Percentiles rank a stretch among this genome's conserved stretches.
These are phyloP conservation scores for Alouatta palliata DNA, from an alignment of 2,113 vertebrate species.

Conservation along the genomic window DNA sequence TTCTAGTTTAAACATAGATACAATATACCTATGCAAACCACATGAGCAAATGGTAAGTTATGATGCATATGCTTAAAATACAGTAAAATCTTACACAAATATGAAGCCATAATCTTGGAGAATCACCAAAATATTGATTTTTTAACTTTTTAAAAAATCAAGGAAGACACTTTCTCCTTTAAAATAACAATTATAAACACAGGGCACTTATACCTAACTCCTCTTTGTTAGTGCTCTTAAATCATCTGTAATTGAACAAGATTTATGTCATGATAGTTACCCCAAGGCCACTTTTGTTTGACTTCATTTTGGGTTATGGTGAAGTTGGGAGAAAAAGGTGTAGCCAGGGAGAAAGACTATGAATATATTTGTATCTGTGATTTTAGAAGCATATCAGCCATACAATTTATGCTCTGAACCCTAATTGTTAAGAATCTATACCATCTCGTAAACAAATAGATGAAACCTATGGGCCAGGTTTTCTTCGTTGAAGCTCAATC, in stretches of 20 bases:
- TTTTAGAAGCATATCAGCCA: slow-evolving; percentile 20
- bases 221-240: slow-evolving; percentile 8
- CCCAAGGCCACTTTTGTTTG: slow-evolving; percentile 9
- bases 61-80: neutral
- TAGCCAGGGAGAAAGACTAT: neutral
- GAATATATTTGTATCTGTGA: slow-evolving; percentile 10
- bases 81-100: neutral
- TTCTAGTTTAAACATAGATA: neutral
- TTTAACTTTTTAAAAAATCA: slow-evolving; percentile 16
- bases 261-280: neutral
- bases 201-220: neutral
- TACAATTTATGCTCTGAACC: neutral
- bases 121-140: neutral
- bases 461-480: slow-evolving; percentile 55
- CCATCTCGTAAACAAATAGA: slow-evolving; percentile 40
- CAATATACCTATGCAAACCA: neutral
- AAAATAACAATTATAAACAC: slow-evolving; percentile 1
- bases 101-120: neutral
- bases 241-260: neutral
- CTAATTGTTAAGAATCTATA: slow-evolving; percentile 34
- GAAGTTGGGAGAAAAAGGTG: neutral
- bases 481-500: slow-evolving; percentile 38
- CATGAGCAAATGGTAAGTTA: neutral
- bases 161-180: neutral
- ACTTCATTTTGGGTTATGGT: neutral